Percentiles rank a stretch among this genome's conserved stretches.
Conservation (phyloP, 2,113 vertebrate genomes). For the Neotoma lepida region DNA sequence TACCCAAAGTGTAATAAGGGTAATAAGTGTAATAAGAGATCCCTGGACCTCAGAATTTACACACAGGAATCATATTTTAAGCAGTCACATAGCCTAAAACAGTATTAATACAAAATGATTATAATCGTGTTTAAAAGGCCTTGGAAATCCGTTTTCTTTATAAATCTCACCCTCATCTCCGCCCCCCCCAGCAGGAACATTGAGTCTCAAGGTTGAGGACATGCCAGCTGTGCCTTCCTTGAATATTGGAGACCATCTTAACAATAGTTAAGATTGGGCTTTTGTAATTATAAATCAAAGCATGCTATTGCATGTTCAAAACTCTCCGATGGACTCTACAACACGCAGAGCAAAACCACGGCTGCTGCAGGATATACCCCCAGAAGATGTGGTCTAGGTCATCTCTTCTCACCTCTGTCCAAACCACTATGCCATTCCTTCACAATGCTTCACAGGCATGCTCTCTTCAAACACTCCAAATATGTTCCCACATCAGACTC, state of each 20-base stretch:
- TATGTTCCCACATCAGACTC: not conserved
- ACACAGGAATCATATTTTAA: slow-evolving; percentile 42
- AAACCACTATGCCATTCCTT: rapidly evolving
- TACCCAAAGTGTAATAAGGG: not conserved
- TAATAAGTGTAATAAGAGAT: not conserved
- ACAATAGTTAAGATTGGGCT: not conserved
- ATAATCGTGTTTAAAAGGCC: not conserved
- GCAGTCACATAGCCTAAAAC: slow-evolving; percentile 13
- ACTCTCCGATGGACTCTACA: not conserved
- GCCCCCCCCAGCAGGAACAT: not conserved
- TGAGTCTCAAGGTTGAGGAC: not conserved
- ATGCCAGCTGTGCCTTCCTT: not conserved
- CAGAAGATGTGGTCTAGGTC: not conserved
- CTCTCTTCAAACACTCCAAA: not conserved
- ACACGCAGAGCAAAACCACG: not conserved
- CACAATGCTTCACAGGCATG: not conserved
- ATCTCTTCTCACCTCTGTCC: not conserved
- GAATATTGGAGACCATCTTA: not conserved
- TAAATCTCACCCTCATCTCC: not conserved
- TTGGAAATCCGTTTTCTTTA: slow-evolving; percentile 20
- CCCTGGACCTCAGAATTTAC: slow-evolving; percentile 20
- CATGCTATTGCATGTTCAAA: not conserved
- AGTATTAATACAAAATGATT: not conserved
- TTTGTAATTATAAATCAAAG: not conserved
- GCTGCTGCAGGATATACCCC: rapidly evolving